Evolutionary conservation across 2,113 vertebrate genomes (phyloP).

Genomic region (Tragelaphus imberbis): DNA sequence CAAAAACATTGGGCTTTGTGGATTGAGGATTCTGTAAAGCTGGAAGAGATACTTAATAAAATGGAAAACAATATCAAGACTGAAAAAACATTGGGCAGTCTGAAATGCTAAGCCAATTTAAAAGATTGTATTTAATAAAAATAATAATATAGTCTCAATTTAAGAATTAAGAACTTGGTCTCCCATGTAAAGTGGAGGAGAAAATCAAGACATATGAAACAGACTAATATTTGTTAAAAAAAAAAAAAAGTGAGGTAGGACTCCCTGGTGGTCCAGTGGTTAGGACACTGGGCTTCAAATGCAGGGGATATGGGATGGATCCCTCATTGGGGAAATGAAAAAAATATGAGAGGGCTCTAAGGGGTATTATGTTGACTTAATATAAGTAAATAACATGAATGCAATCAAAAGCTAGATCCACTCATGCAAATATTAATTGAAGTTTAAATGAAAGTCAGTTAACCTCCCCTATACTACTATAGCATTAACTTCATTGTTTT

Average conservation of each 20-base stretch:
- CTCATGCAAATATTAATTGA: background rate
- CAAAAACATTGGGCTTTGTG: background rate
- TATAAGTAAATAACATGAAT: background rate
- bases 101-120: background rate
- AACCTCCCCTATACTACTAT: background rate
- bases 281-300: background rate
- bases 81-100: background rate
- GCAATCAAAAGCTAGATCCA: background rate
- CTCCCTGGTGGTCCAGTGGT: background rate
- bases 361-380: background rate
- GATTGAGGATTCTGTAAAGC: background rate
- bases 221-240: background rate
- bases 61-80: constrained; percentile 19
- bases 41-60: background rate
- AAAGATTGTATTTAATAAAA: background rate
- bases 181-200: background rate
- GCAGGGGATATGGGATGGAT: background rate
- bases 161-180: background rate
- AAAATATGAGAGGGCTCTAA: background rate
- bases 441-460: background rate
- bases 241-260: background rate
- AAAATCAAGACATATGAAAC: background rate
- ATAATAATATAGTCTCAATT: background rate
- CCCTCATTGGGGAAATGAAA: background rate
- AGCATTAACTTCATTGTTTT: background rate